A percentile compares a stretch with the other conserved stretches of the same genome.
These are phyloP conservation scores for Psettodes erumei DNA, from an alignment of 2,113 vertebrate genomes.

Conservation along the genomic window DNA sequence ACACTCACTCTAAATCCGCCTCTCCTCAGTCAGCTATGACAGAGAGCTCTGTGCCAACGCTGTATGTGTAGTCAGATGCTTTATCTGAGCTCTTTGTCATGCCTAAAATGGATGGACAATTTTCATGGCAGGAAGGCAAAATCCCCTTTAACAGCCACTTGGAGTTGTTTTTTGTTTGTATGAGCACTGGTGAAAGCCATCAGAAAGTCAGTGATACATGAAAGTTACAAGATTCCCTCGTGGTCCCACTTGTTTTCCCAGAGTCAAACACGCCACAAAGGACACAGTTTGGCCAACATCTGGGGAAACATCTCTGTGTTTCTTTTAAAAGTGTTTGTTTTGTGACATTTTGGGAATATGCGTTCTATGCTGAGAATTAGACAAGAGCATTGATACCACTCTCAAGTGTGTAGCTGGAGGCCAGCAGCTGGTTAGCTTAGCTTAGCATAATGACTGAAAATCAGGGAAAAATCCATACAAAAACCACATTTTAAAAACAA, in stretches of 20 bases:
- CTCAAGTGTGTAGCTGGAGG: not conserved
- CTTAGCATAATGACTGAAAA: not conserved
- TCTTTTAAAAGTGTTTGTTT: not conserved
- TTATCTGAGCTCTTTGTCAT: constrained; percentile 37
- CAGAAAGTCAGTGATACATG: not conserved
- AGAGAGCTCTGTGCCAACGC: constrained; percentile 7
- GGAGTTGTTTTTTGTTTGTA: constrained; percentile 19
- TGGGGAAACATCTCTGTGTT: not conserved
- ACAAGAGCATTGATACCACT: not conserved
- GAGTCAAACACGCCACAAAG: not conserved
- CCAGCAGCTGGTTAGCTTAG: not conserved
- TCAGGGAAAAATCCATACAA: not conserved
- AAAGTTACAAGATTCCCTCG: constrained; percentile 3
- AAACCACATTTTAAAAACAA: not conserved
- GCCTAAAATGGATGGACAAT: constrained; percentile 22
- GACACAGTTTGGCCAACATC: not conserved
- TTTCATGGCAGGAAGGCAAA: constrained; percentile 10
- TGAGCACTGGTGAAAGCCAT: not conserved
- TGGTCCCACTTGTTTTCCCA: not conserved
- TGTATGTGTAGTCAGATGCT: constrained; percentile 25
- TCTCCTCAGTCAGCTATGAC: constrained; percentile 43
- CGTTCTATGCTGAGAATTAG: not conserved
- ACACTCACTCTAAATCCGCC: constrained; percentile 32
- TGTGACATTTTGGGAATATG: not conserved
- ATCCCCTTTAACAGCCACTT: constrained; percentile 25